A percentile compares a stretch with the other conserved stretches of the same genome.
These are phyloP conservation scores for Naja naja DNA, from an alignment of 2,113 vertebrate genomes.

Conservation along the genomic window DNA sequence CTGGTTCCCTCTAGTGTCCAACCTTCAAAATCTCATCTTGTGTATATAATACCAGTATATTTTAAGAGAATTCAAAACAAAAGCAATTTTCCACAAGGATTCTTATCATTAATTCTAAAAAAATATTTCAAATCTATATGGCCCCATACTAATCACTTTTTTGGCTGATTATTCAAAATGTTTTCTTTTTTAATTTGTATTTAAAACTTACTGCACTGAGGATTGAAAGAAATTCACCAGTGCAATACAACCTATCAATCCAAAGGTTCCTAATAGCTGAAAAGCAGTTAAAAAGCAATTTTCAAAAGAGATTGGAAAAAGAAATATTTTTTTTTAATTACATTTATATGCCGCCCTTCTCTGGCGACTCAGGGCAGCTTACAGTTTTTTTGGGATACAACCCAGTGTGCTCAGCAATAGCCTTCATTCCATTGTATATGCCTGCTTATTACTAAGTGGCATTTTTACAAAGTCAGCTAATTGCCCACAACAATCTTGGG, in stretches of 20 bases:
- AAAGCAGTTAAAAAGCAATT: background rate
- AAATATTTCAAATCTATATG: background rate
- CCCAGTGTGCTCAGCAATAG: no score
- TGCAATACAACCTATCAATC: background rate
- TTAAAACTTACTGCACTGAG: background rate
- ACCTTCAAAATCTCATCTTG: background rate
- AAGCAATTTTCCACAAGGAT: background rate
- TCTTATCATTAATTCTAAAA: background rate
- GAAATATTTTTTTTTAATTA: no score
- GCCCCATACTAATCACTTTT: background rate
- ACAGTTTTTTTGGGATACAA: no score
- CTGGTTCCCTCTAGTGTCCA: background rate
- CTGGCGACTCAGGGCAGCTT: no score
- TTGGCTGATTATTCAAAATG: background rate
- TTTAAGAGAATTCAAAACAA: background rate
- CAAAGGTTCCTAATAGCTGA: background rate
- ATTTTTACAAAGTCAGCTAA: no score
- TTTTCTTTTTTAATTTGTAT: background rate
- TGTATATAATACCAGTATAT: background rate
- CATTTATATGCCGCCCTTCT: no score
- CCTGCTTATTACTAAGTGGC: no score
- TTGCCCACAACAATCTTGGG: no score
- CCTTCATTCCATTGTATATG: no score
- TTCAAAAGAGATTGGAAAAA: background rate
- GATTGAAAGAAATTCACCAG: background rate